Conservation (phyloP, 2,888 invertebrate genomes). For the Ariolimax columbianus region DNA sequence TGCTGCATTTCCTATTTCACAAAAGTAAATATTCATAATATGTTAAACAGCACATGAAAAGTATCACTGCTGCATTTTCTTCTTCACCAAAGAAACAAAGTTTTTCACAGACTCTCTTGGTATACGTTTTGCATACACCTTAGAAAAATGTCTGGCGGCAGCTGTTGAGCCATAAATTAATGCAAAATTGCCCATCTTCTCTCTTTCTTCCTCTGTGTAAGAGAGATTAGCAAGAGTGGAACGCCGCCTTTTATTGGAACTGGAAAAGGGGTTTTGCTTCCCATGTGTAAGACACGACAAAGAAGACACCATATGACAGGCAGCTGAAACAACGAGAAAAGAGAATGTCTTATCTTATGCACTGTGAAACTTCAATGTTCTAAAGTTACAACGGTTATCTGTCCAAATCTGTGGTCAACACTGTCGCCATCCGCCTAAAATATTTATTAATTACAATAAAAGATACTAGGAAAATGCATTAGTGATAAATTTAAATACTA, state of each 20-base stretch:
- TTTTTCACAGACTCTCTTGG: constrained; percentile 33
- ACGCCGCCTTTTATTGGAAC: constrained; percentile 16
- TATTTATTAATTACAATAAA: too few relatives aligned
- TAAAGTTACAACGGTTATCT: too few relatives aligned
- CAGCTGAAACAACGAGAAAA: constrained; percentile 32
- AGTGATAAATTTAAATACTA: too few relatives aligned
- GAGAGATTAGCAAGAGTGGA: constrained; percentile 24
- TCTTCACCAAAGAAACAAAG: constrained; percentile 16
- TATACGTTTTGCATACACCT: constrained; percentile 19
- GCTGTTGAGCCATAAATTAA: constrained; percentile 32
- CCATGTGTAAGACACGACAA: constrained; percentile 2
- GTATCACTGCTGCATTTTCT: neutral
- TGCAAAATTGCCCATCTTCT: constrained; percentile 28
- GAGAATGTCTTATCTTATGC: constrained; percentile 18
- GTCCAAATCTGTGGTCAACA: neutral
- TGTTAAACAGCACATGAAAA: neutral
- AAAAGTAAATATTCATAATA: neutral
- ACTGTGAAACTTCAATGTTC: too few relatives aligned
- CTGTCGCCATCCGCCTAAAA: neutral
- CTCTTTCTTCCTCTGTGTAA: constrained; percentile 34
- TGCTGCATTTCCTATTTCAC: neutral
- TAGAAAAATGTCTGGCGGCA: constrained; percentile 33
- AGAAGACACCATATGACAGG: constrained; percentile 30
- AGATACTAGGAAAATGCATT: neutral
- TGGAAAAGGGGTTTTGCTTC: constrained; percentile 3